Base-by-base conservation (phyloP, 2,888 invertebrate species). In the Pristionchus japonicus region DNA sequence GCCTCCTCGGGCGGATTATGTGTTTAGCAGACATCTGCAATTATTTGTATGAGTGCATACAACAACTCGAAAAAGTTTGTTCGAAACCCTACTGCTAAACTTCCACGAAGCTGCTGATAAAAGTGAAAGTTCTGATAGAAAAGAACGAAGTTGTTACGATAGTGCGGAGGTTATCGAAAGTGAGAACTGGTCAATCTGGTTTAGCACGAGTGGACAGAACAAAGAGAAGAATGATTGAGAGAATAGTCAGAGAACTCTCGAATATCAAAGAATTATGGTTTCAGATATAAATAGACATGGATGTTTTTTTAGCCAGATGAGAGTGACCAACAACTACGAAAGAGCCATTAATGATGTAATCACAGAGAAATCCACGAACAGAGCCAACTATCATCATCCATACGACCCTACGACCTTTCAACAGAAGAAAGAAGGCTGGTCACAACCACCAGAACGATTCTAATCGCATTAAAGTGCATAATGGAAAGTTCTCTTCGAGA, bases 171-270 rank as follows among this genome's bases (percentile, higher is more conserved):
- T 77, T 77, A 77, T 77, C 77, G 43, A 77, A 77, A 77, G 77
- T 40, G n/a, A 77, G 77, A 77, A 77, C 9, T 77, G n/a, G 77
- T 15, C 43, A 77, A 43, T 77, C 77, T 77, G 77, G 77, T 77
- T 77, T 77, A n/a, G 43, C 34, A 74, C 77, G 77, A n/a, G 77
- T 7, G 37, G 17, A 37, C n/a, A 47, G 43, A 47, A 77, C 77
- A 43, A 77, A 43, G 77, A 77, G 20, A 27, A n/a, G n/a, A 47
- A 43, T 40, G 20, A 27, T n/a, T 13, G 20, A 77, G 11, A 77
- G 43, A 77, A 40, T n/a, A 27, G 3, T 23, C 17, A 1, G 4
- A 23, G 20, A 37, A 34, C 13, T 34, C 31, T 34, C 70, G 70
- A 13, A 27, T 40, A 40, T 70, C 15, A 70, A 70, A 20, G 57